phyloP scores from a whole-genome alignment of 30 jellyfish, hydroid and myxozoan genomes.

The Hydra vulgaris region DNA sequence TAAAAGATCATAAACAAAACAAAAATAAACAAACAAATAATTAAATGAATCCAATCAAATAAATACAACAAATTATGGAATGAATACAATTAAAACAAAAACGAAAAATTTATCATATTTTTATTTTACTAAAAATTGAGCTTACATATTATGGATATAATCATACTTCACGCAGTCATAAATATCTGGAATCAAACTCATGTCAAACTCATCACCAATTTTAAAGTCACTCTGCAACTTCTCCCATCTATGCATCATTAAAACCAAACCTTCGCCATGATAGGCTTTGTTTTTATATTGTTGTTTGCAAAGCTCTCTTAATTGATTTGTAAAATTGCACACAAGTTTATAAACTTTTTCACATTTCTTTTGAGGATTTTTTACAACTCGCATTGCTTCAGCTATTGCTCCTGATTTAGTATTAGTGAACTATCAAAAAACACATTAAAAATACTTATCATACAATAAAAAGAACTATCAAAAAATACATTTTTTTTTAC shows the following conservation, averaged over 20 bases:
- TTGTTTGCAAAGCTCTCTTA: conserved; percentile 41
- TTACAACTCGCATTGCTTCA: conserved; percentile 46
- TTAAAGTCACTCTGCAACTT: conserved; percentile 45
- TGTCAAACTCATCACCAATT: conserved; percentile 55
- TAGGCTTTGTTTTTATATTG: conserved; percentile 13
- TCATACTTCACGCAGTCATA: conserved; percentile 92
- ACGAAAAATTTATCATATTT: too few relatives aligned
- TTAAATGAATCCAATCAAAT: not conserved
- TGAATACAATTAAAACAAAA: too few relatives aligned
- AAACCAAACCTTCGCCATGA: conserved; percentile 49
- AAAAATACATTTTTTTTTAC: not conserved
- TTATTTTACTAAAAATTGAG: not conserved
- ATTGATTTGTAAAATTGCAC: conserved; percentile 42
- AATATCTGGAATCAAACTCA: conserved; percentile 88
- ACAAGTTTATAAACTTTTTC: conserved; percentile 57
- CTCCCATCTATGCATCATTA: conserved; percentile 85
- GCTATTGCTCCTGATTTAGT: conserved; percentile 39
- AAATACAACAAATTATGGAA: too few relatives aligned
- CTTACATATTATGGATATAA: conserved; percentile 74
- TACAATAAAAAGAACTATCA: not conserved
- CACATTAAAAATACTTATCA: not conserved
- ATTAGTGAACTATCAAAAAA: conserved; percentile 58
- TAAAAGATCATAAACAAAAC: too few relatives aligned
- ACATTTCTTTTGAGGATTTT: conserved; percentile 72
- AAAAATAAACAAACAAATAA: not conserved